These are phyloP conservation scores for Chloropsis hardwickii DNA, from an alignment of 2,113 vertebrate genomes.

Conservation along the genomic window DNA sequence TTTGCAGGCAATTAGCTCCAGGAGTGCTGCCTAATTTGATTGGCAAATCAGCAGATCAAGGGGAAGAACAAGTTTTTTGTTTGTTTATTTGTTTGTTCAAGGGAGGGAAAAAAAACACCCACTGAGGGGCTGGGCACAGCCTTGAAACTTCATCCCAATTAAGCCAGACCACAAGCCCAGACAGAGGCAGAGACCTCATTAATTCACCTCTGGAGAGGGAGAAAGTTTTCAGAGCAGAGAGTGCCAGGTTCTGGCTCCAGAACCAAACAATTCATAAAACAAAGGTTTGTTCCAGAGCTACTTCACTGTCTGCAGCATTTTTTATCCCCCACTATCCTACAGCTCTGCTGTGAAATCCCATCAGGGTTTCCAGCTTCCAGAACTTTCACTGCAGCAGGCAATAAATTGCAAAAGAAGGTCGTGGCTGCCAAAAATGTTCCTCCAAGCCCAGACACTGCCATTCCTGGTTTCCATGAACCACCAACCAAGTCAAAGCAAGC, in stretches of 20 bases:
- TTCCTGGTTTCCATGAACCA: not conserved
- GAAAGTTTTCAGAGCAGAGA: not conserved
- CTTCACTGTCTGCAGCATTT: not conserved
- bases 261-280: not conserved
- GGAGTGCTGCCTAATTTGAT: not conserved
- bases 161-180: not conserved
- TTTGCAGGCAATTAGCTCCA: not conserved
- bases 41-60: not conserved
- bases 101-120: not conserved
- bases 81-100: not conserved
- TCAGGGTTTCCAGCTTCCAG: slow-evolving; percentile 13
- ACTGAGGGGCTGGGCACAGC: not conserved
- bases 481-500: not conserved
- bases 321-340: not conserved
- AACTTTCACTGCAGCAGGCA: not conserved
- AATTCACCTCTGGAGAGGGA: not conserved
- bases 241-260: not conserved
- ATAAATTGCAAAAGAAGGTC: not conserved
- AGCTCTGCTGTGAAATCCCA: not conserved
- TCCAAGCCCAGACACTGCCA: not conserved
- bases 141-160: not conserved
- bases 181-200: not conserved
- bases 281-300: not conserved
- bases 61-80: not conserved
- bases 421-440: slow-evolving; percentile 37